Percentiles rank a stretch among this genome's conserved stretches.
These are phyloP conservation scores for Rousettus leschenaultii DNA, from an alignment of 2,113 vertebrate genomes.

Conservation along the genomic window DNA sequence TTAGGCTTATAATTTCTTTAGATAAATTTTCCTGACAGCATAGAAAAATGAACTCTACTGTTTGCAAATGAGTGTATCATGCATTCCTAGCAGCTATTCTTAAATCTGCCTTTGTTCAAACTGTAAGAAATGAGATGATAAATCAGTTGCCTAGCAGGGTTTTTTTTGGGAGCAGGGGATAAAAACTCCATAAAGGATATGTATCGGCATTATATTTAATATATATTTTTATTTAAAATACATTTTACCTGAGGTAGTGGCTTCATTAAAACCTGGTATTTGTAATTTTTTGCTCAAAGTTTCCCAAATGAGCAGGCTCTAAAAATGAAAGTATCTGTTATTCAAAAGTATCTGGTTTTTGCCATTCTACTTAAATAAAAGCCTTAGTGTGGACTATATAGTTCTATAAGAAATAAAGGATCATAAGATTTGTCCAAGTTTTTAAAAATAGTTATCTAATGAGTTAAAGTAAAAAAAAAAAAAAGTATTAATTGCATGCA, in stretches of 20 bases:
- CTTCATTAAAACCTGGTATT: neutral
- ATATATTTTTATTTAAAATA: slow-evolving; percentile 11
- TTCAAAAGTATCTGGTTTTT: neutral
- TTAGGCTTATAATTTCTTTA: slow-evolving; percentile 71
- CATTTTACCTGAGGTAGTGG: neutral
- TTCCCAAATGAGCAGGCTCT: neutral
- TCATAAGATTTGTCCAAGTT: neutral
- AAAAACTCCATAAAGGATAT: neutral
- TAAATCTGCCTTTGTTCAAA: neutral
- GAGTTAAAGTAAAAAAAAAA: neutral
- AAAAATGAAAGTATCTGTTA: neutral
- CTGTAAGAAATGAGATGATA: slow-evolving; percentile 19
- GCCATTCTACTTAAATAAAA: neutral
- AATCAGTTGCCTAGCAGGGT: neutral
- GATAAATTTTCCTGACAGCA: slow-evolving; percentile 70
- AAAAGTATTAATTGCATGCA: neutral
- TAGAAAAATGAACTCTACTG: slow-evolving; percentile 65
- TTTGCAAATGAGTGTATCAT: slow-evolving; percentile 38
- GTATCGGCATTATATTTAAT: neutral
- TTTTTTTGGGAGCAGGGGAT: neutral
- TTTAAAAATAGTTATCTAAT: neutral
- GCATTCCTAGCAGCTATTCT: slow-evolving; percentile 47
- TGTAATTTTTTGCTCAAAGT: slow-evolving; percentile 28
- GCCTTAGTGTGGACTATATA: neutral
- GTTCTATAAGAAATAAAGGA: neutral